phyloP scores from a whole-genome alignment of 1,140 invertebrate genomes.

The Drosophila oshimai region DNA sequence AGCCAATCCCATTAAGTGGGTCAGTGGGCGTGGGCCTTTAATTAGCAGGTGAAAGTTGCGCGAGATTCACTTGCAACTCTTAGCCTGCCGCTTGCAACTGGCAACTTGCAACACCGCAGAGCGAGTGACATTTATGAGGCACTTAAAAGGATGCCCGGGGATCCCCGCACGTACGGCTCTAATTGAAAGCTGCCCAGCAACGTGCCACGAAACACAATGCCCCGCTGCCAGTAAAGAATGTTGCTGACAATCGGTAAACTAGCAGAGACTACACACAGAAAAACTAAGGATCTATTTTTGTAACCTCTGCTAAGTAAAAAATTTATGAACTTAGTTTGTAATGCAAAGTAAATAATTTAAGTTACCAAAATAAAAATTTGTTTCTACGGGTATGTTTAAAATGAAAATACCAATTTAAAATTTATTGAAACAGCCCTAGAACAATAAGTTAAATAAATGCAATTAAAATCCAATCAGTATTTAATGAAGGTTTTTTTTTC shows the following conservation, averaged over 20 bases:
- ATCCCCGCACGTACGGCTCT: constrained; percentile 61
- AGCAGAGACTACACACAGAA: neutral
- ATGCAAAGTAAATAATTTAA: too few species aligned
- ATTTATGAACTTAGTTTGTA: too few species aligned
- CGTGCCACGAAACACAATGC: constrained; percentile 53
- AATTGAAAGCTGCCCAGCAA: constrained; percentile 60
- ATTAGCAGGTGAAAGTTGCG: constrained; percentile 72
- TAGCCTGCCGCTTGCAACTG: neutral
- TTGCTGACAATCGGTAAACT: constrained; percentile 27
- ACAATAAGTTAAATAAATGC: too few species aligned
- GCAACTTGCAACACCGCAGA: constrained; percentile 19
- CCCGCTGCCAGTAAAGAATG: constrained; percentile 59
- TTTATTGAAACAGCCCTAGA: too few species aligned
- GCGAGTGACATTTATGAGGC: constrained; percentile 71
- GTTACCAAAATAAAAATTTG: too few species aligned
- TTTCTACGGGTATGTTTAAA: too few species aligned
- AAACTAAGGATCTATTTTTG: too few species aligned
- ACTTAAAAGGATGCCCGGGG: constrained; percentile 69
- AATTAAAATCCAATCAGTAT: too few species aligned
- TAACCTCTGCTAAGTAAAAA: too few species aligned
- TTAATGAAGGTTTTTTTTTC: too few species aligned
- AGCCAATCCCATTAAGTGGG: constrained; percentile 30
- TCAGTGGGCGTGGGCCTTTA: constrained; percentile 68
- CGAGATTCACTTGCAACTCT: constrained; percentile 58
- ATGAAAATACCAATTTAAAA: too few species aligned